These are phyloP conservation scores for Branchinecta lynchi DNA, from an alignment of 1,140 invertebrate genomes.

Conservation along the genomic window DNA sequence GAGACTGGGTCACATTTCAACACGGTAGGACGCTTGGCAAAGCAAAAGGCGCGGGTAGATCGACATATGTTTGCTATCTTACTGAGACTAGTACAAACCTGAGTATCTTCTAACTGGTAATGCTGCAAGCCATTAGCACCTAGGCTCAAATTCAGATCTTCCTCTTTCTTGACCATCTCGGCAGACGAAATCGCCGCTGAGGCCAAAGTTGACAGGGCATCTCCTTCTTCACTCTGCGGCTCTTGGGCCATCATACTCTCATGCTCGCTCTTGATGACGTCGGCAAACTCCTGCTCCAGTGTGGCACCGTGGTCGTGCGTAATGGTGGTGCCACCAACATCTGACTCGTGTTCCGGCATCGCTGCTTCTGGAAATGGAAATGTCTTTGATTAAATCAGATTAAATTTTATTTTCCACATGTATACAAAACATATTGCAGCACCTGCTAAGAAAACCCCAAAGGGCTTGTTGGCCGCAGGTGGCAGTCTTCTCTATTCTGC, in stretches of 20 bases:
- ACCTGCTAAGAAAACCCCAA: too few relatives aligned
- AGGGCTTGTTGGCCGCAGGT: too few relatives aligned
- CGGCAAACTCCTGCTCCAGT: background rate
- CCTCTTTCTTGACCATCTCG: constrained; percentile 14
- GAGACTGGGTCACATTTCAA: too few relatives aligned
- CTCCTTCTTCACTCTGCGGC: constrained; percentile 30
- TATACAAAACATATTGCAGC: too few relatives aligned
- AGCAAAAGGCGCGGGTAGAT: too few relatives aligned
- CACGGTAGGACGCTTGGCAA: too few relatives aligned
- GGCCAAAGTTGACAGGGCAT: constrained; percentile 53
- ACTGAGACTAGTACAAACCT: too few relatives aligned
- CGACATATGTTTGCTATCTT: too few relatives aligned
- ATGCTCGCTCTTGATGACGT: constrained; percentile 1
- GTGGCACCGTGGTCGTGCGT: background rate
- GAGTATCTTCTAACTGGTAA: background rate
- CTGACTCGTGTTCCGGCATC: constrained; percentile 10
- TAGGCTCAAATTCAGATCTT: constrained; percentile 17
- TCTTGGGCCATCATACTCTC: constrained; percentile 8
- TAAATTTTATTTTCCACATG: too few relatives aligned
- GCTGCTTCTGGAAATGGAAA: too few relatives aligned
- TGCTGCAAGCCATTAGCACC: background rate
- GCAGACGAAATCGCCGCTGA: constrained; percentile 46
- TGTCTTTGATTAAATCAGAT: too few relatives aligned
- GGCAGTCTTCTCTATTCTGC: too few relatives aligned
- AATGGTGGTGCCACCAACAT: background rate